Evolutionary conservation across 1,140 invertebrate species (phyloP).

Genomic region (Aculops lycopersici): DNA sequence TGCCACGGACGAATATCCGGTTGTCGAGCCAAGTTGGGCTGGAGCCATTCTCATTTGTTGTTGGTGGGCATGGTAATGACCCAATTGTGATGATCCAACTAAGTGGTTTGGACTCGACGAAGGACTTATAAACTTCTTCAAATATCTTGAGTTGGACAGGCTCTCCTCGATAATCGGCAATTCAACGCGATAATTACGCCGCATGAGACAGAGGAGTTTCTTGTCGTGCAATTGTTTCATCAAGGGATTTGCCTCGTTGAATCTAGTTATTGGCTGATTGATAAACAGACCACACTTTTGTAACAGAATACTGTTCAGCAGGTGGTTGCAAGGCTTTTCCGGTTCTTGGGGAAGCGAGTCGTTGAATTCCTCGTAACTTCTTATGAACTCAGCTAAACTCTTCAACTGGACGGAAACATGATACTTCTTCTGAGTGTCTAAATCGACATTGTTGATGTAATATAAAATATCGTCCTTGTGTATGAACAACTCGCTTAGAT

Average conservation of each 20-base stretch:
- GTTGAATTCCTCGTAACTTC: not conserved
- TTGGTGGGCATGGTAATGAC: too few species aligned
- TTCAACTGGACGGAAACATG: not conserved
- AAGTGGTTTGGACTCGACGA: too few species aligned
- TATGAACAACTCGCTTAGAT: not conserved
- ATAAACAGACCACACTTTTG: slow-evolving; percentile 4
- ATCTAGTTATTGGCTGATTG: not conserved
- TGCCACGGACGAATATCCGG: too few species aligned
- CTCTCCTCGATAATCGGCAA: not conserved
- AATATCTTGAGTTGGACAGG: too few species aligned
- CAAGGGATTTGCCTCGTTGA: not conserved
- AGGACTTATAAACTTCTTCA: too few species aligned
- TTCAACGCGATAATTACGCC: not conserved
- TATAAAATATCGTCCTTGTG: not conserved
- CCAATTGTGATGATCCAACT: too few species aligned
- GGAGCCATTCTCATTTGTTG: too few species aligned
- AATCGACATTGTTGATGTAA: not conserved
- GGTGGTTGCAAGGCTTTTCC: not conserved
- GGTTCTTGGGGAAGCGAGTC: slow-evolving; percentile 1
- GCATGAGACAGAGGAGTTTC: not conserved
- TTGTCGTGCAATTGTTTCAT: not conserved
- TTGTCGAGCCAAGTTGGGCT: too few species aligned
- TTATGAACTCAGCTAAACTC: not conserved
- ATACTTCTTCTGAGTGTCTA: not conserved
- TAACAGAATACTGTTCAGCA: slow-evolving; percentile 4